Evolutionary conservation across 2,888 invertebrate species (phyloP).

Genomic region (Megaustenia siamemsis): DNA sequence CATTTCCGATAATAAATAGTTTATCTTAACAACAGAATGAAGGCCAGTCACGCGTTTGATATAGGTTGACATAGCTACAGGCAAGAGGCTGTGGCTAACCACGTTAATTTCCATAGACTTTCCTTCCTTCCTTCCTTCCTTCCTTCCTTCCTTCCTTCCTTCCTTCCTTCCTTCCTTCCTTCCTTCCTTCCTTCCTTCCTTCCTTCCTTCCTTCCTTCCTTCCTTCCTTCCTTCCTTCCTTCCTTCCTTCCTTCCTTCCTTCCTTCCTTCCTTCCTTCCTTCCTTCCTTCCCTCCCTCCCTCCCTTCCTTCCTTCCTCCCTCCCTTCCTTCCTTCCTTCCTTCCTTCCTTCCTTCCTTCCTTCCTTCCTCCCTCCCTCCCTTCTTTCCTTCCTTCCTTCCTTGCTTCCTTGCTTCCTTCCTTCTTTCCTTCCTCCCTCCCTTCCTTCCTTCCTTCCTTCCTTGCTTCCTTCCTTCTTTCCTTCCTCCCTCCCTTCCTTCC

Average conservation of each 20-base stretch:
- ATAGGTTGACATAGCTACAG: no score
- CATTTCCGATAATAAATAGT: no score
- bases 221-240: background rate
- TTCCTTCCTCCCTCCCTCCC: background rate
- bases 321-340: background rate
- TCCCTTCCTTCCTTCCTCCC: background rate
- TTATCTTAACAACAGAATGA: no score
- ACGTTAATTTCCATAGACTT: no score
- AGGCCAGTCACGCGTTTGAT: no score
- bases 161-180: background rate
- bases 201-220: background rate
- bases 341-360: background rate
- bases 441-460: no score
- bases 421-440: no score
- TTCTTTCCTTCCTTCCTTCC: background rate
- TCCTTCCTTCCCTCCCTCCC: background rate
- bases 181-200: background rate
- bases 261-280: background rate
- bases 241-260: background rate
- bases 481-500: no score
- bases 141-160: conserved; percentile 6
- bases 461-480: no score
- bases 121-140: background rate
- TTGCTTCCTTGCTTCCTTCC: no score
- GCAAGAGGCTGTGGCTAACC: no score